Evolutionary conservation across 2,797 vertebrate species (phyloP).

Genomic region (Mus minutoides): DNA sequence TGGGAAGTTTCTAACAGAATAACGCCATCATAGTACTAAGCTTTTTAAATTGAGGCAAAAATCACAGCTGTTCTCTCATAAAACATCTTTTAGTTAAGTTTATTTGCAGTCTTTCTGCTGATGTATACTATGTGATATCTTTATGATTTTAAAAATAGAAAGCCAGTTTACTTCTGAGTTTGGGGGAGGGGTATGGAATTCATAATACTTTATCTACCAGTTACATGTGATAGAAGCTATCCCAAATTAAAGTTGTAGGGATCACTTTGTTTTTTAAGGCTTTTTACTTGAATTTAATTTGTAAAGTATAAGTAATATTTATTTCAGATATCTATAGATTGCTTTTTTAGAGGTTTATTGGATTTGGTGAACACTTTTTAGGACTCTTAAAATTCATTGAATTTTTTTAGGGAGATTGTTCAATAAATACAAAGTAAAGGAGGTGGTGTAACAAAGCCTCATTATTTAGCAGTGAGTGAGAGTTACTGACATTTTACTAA

Average conservation of each 20-base stretch:
- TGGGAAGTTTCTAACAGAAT: slow-evolving; percentile 5
- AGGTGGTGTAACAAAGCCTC: background rate
- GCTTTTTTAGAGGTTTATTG: slow-evolving; percentile 41
- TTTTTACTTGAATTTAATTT: background rate
- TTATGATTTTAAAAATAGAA: background rate
- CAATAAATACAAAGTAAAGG: background rate
- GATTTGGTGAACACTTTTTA: background rate
- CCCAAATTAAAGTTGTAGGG: background rate
- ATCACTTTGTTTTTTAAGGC: background rate
- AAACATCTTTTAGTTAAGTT: background rate
- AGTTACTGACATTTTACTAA: background rate
- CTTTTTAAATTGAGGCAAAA: background rate
- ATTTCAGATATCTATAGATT: background rate
- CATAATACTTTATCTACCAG: background rate
- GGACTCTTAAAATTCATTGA: background rate
- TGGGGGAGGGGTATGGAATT: background rate
- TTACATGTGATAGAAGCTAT: slow-evolving; percentile 3
- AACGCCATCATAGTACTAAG: background rate
- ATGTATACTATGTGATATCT: background rate
- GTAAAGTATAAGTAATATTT: slow-evolving; percentile 8
- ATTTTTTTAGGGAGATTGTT: slow-evolving; percentile 27
- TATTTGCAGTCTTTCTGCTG: slow-evolving; percentile 11
- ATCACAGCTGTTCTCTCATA: slow-evolving; percentile 46
- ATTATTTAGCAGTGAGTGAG: background rate
- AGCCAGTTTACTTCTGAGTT: slow-evolving; percentile 17